Evolutionary conservation across 2,113 vertebrate genomes (phyloP), one percentile per base, ranked within the genome.

Genomic region (Pseudolaguvia tuberculata): DNA sequence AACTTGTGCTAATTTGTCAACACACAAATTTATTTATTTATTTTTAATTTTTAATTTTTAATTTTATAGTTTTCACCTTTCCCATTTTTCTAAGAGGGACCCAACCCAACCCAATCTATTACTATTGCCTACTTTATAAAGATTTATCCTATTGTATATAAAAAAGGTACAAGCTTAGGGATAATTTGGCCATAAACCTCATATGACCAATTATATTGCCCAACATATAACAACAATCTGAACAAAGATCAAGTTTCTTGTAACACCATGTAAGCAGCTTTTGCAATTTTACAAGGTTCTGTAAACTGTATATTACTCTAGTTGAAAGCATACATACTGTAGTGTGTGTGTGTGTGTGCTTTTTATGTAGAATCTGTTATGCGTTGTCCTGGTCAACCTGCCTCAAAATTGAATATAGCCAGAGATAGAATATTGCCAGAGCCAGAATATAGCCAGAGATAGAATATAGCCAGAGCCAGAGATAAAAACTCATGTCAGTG

Each of bases 171-270:
- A n/a, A n/a, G n/a, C 21, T 13, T 47, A 29, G 5, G n/a, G 9
- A 57, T 57, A 57, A 69, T 53, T 53, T n/a, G 31, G 53, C 53
- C 21, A 57, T 71, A 71, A 72, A 35, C n/a, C 70, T 47, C 39
- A 12, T 31, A 20, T 56, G 17, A 59, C 55, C 42, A 14, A n/a
- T 59, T 59, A 13, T 72, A 57, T 72, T 72, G 70, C 39, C 52
- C 39, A 57, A 45, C 31, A 25, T 42, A 56, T 47, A 55, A 14
- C 21, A 17, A 27, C 14, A 23, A 7, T 56, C 68, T 57, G n/a
- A 57, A 39, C n/a, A 68, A 56, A 58, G 56, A 59, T 72, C 6
- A 58, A 72, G 39, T 58, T 35, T 45, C 39, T 47, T 71, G n/a
- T 71, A 25, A 59, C 18, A 27, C 58, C 21, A 58, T 7, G 21